Conservation (phyloP, 2,888 invertebrate species). For the Philonicus albiceps region DNA sequence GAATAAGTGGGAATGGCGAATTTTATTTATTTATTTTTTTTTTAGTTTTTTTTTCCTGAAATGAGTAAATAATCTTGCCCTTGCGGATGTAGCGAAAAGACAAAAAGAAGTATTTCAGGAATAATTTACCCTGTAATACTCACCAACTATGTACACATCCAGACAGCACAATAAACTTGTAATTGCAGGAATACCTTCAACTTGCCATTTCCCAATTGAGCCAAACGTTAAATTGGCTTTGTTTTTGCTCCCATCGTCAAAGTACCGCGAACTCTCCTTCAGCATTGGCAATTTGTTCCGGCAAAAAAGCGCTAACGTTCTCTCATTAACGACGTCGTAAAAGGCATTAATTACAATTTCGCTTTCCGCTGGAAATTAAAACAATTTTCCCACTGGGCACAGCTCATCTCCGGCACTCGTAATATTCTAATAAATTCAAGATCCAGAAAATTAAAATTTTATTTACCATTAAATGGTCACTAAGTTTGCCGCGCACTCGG, state of each 20-base stretch:
- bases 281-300: neutral
- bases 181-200: neutral
- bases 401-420: neutral
- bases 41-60: neutral
- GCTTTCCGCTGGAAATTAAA: neutral
- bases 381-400: neutral
- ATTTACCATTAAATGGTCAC: constrained; percentile 11
- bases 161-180: neutral
- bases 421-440: constrained; percentile 29
- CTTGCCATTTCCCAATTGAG: neutral
- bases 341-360: neutral
- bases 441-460: constrained; percentile 31
- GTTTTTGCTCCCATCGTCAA: neutral
- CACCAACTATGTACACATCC: neutral
- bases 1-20: neutral
- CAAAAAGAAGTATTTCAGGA: neutral
- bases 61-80: neutral
- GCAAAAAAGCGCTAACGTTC: neutral
- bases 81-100: neutral
- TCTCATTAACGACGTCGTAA: neutral
- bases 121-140: neutral
- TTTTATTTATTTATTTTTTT: neutral
- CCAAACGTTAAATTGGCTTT: neutral
- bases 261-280: neutral
- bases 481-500: neutral